Base-by-base conservation (phyloP, 2,113 vertebrate species). In the Ceyx melanurus region DNA sequence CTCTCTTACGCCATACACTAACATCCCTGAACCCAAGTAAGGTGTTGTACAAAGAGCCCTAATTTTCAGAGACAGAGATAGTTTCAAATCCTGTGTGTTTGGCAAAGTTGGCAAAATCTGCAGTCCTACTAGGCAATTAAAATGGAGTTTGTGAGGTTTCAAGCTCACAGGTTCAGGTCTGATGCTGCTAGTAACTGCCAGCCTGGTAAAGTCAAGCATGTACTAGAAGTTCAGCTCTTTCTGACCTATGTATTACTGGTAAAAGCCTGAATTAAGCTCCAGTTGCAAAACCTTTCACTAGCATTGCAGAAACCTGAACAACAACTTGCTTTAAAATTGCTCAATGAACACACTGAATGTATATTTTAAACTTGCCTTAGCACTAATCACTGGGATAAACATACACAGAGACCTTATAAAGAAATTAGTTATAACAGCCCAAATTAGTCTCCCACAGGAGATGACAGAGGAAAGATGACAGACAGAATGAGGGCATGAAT, bases 251-350 rank as follows among this genome's bases (percentile, higher is more conserved):
- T 28, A 66, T 66, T 76, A 51, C 74, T 45, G 50, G 57, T 71
- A 90, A 89, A 93, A 93, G 12, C 66, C 51, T 71, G 61, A 66
- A 92, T 80, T 78, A 87, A 90, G 91, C 60, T 89, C 40, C 33
- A 53, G 73, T 94, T 96, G 91, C 92, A 89, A 94, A 93, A 94
- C 45, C 35, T 72, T 72, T 72, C 71, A 71, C 66, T 86, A 56
- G 26, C 65, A 51, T 19, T 85, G 85, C 82, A 88, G 53, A 64
- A 95, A 82, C 79, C 70, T 86, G 73, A 93, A 85, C 40, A 93
- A 66, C 86, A 86, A 54, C 75, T 78, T 60, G 68, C 42, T 79
- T 80, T 62, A 66, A 42, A 86, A 89, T 93, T 94, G 77, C 93
- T 85, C 89, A 93, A 85, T 28, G 31, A 40, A 72, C 58, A 67